Evolutionary conservation across 1,140 invertebrate genomes (phyloP), one percentile per base, ranked within the genome.

Genomic region (Thaumetopoea pityocampa): DNA sequence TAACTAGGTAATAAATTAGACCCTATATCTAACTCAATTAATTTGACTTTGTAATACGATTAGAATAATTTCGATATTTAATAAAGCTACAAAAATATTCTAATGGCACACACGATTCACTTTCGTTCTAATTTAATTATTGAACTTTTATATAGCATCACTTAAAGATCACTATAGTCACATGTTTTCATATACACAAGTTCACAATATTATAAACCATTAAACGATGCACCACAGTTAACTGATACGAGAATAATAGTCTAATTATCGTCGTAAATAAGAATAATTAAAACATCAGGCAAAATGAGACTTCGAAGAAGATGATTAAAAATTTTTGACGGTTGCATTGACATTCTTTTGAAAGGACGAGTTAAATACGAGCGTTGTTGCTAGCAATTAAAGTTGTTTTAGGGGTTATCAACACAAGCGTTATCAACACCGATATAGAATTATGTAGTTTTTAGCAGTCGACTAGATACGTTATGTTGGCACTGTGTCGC

Each of bases 181-280:
- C 62, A 64, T 61, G n/a, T 50, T 54, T 61, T 34, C 42, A 51
- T 34, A 44, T 43, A 20, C 22, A 50, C 41, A 46, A 55, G 46
- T 53, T 50, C 47, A 48, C 57, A 36, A 41, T 42, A 37, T 43
- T 52, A 27, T 4, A 18, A 43, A 38, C 10, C 27, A 6, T 18
- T 20, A 30, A 24, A 23, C 16, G 37, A 23, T 41, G n/a, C 19
- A 32, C 28, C 14, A 12, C 10, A 28, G 28, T 32, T 28, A 41
- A 12, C n/a, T 30, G 47, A 53, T 59, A 51, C 9, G 27, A 45
- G 43, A 51, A 10, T 45, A 38, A 9, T 36, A 28, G 30, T 51
- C 36, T 69, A 74, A 69, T 81, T 77, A 51, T 64, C 62, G 65
- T 84, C 76, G 58, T 84, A 84, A 44, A 82, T 54, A 29, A 84